phyloP scores from a whole-genome alignment of 1,140 invertebrate genomes.

The Cherax destructor region DNA sequence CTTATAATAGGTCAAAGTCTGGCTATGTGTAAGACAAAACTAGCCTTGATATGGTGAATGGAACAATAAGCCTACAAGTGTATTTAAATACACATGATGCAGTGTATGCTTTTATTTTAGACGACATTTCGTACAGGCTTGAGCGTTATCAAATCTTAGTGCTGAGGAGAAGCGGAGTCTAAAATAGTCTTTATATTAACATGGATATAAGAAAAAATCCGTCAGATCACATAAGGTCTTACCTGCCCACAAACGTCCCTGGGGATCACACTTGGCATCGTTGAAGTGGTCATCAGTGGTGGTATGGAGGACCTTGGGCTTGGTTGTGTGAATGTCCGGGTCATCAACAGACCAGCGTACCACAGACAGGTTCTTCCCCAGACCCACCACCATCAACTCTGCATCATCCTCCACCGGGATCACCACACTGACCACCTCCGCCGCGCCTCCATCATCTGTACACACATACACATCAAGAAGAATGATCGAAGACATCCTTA shows the following conservation, averaged over 20 bases:
- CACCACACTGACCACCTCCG: conserved; percentile 14
- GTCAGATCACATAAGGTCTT: not conserved
- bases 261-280: conserved; percentile 76
- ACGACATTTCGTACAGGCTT: not conserved
- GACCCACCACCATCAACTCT: conserved; percentile 41
- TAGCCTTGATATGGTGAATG: too few relatives aligned
- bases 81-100: too few relatives aligned
- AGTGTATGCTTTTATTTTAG: too few relatives aligned
- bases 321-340: conserved; percentile 12
- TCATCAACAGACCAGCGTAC: conserved; percentile 38
- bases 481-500: too few relatives aligned
- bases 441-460: conserved; percentile 33
- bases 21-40: too few relatives aligned
- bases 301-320: conserved; percentile 40
- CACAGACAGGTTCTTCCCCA: conserved; percentile 39
- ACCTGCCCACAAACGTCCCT: conserved; percentile 75
- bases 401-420: conserved; percentile 41
- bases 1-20: too few relatives aligned
- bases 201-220: too few relatives aligned
- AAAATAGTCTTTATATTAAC: too few relatives aligned
- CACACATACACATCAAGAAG: too few relatives aligned
- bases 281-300: conserved; percentile 74
- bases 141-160: not conserved
- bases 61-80: too few relatives aligned
- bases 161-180: too few relatives aligned